Base-by-base conservation (phyloP, 1,140 invertebrate genomes). In the Amphibalanus amphitrite region DNA sequence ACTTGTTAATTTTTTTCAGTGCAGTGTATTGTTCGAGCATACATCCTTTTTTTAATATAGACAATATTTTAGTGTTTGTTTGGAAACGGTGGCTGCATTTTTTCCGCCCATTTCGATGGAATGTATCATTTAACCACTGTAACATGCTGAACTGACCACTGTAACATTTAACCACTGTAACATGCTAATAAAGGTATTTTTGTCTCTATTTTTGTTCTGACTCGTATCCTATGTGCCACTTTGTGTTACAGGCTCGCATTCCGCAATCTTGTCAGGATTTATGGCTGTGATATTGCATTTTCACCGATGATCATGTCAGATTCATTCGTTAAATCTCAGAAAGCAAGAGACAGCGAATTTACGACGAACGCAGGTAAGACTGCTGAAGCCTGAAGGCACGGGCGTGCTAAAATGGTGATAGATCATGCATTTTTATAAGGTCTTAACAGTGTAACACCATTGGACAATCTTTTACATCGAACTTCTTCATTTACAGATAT, bases 231-330 rank as follows among this genome's bases (percentile, higher is more conserved):
- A 75, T 72, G n/a, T 28, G 71, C 71, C 75, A 75, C 73, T 76
- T 76, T n/a, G n/a, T n/a, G n/a, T 81, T 82, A 70, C 76, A 91
- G 90, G 81, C 82, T 95, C 47, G 88, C 91, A 76, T 96, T 96
- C 79, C 83, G 94, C 77, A 84, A 83, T 69, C 80, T 97, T 25
- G 90, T 95, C 1, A 83, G 87, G 79, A 85, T 86, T 77, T 95
- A 96, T 80, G 86, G 87, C 71, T 93, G 91, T 77, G 92, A 98
- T 79, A 79, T 98, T 70, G 88, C 90, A 71, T 98, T 92, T 77
- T 95, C 94, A 0, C 95, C 95, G 28, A 98, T 98, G 95, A 96
- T 98, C 74, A 81, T 97, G 71, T 91, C 94, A 0, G 89, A 96
- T 80, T 94, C 92, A 6, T 97, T 98, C 83, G 85, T 93, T 68